Base-by-base conservation (phyloP, 2,113 vertebrate species). In the Cisticola juncidis region DNA sequence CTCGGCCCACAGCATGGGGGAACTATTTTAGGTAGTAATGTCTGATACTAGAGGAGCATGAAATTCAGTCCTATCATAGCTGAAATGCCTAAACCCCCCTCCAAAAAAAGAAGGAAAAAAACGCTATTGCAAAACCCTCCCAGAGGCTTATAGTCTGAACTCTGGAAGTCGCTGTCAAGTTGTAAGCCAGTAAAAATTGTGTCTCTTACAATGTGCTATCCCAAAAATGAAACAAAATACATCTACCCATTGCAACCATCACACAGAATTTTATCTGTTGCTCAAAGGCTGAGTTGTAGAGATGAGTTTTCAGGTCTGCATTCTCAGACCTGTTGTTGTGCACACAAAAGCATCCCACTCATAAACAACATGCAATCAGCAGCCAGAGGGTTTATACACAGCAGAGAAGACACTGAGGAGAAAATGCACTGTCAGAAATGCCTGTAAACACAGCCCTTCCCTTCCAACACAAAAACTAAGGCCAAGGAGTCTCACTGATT, bases 21-120 rank as follows among this genome's bases (percentile, higher is more conserved):
- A 92, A 86, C 95, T 97, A 98, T 97, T 97, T 97, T 95, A 95
- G 94, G 97, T 50, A 88, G 73, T 73, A 61, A 78, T 47, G 60
- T 28, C 82, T 96, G 96, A 95, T 81, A 96, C 89, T 51, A 69
- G 93, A 95, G 95, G 64, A 96, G 94, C 83, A 92, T 94, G 93
- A 96, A 97, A 97, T 95, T 92, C 86, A 89, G 91, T 88, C 93
- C 84, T 66, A 54, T 62, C 96, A 96, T 97, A 97, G 65, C 86
- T 96, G 89, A 95, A 97, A 98, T 97, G 58, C 92, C 85, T 94
- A 83, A 79, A 12, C 15, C 2, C 5, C 31, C 29, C 20, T 26
- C 9, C 1, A 5, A 57, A 28, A 62, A 71, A 33, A 48, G 76
- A 40, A 42, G 12, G 1, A 56, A 61, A 61, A 61, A 57, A 38